Evolutionary conservation across 2,113 vertebrate genomes (phyloP), one percentile per base, ranked within the genome.

Genomic region (Athene noctua): DNA sequence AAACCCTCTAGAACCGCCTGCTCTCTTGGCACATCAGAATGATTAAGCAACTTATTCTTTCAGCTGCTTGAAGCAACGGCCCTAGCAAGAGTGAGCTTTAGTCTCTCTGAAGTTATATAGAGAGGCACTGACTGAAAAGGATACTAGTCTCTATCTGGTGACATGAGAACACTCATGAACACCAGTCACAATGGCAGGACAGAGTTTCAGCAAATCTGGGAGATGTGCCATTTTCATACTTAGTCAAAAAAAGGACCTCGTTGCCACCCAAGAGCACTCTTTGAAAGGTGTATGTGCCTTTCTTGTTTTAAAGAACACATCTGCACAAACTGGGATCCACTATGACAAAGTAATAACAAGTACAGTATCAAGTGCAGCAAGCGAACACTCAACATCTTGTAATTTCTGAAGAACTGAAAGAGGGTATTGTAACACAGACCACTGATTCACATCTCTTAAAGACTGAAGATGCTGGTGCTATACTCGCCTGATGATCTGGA

Each of bases 401-500:
- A 15, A 29, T 23, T 70, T 38, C 42, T 79, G 47, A 81, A 66
- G 80, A 82, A 54, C 17, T 10, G 14, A 19, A 59, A 51, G 15
- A 72, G 44, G 36, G 1, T 44, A 49, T 73, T 85, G 68, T 51
- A 79, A 89, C 73, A 54, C 26, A 59, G 47, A 73, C 20, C 40
- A 51, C 42, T 46, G 36, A 71, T 18, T 74, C 26, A 73, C 32
- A 59, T 36, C 19, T 54, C 40, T 88, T 34, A 34, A 38, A 30
- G 51, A 27, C 21, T 74, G 42, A 77, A 80, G 36, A 30, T 62
- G 57, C 22, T 42, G 44, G 16, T 57, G 65, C 66, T 22, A 15
- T 40, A 85, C 98, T 98, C 97, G 98, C 99, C 99, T 99, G 99
- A 40, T 99, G 99, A 62, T 97, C 95, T 18, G 99, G 98, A 9